Evolutionary conservation across 2,113 vertebrate genomes (phyloP).

Genomic region (Nothobranchius furzeri): DNA sequence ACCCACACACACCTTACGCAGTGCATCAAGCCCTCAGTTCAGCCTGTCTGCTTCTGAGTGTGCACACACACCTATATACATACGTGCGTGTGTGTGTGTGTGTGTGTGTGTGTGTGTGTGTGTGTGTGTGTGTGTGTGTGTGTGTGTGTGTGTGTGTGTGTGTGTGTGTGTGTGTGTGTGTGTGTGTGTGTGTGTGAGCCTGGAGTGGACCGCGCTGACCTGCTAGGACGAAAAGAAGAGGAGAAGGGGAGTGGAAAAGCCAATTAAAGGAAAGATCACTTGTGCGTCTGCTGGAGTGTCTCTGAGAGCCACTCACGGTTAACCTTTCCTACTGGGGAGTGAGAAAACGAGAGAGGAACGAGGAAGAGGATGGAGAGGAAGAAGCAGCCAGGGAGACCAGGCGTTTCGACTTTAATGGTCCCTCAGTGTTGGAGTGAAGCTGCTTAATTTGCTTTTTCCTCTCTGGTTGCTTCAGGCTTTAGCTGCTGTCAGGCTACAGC

Average conservation of each 20-base stretch:
- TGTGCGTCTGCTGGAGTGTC: slow-evolving; percentile 76
- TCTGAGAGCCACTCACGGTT: slow-evolving; percentile 76
- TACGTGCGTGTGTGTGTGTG: too few species aligned
- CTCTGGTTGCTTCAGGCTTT: slow-evolving; percentile 62
- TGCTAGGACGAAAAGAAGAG: slow-evolving; percentile 61
- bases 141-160: too few species aligned
- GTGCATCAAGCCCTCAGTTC: slow-evolving; percentile 62
- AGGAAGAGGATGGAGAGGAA: slow-evolving; percentile 68
- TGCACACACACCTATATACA: slow-evolving; percentile 7
- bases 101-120: too few species aligned
- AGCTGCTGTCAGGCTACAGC: slow-evolving; percentile 55
- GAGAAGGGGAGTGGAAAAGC: slow-evolving; percentile 71
- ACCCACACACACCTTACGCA: slow-evolving; percentile 33
- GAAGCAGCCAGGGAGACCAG: slow-evolving; percentile 72
- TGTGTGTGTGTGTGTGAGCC: slow-evolving; percentile 36
- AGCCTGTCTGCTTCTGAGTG: slow-evolving; percentile 46
- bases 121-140: too few species aligned
- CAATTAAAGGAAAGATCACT: slow-evolving; percentile 86
- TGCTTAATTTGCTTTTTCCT: slow-evolving; percentile 76
- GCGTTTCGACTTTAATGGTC: slow-evolving; percentile 74
- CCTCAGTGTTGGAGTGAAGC: slow-evolving; percentile 70
- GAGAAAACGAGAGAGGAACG: slow-evolving; percentile 71
- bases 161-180: too few species aligned
- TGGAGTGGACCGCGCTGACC: slow-evolving; percentile 72
- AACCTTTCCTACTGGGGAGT: slow-evolving; percentile 76